These are phyloP conservation scores for Mechanitis messenoides DNA, from an alignment of 2,888 invertebrate genomes.

Conservation along the genomic window DNA sequence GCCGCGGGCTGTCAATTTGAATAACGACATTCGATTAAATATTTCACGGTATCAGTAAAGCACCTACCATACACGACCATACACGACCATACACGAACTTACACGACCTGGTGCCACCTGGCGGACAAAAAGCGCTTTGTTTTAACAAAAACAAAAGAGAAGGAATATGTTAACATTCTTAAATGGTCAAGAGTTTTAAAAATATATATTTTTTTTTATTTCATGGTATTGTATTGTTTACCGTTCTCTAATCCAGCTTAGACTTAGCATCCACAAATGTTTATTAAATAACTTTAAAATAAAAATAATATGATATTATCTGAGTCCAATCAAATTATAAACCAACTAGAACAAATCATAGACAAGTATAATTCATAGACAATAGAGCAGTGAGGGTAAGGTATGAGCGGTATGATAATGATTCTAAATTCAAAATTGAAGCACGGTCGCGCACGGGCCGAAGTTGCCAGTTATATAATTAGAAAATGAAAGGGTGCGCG, in stretches of 20 bases:
- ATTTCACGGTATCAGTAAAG: conserved; percentile 40
- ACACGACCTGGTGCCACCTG: conserved; percentile 32
- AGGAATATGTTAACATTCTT: too few relatives aligned
- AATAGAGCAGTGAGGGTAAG: conserved; percentile 1
- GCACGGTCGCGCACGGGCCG: conserved; percentile 71
- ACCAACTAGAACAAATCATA: neutral
- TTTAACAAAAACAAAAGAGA: too few relatives aligned
- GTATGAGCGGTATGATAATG: conserved; percentile 34
- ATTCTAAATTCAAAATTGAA: conserved; percentile 66
- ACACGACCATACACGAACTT: conserved; percentile 8
- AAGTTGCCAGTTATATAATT: conserved; percentile 73
- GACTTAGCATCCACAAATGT: too few relatives aligned
- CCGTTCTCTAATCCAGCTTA: too few relatives aligned
- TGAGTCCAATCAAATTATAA: neutral
- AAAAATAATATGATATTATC: too few relatives aligned
- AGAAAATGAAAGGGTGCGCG: conserved; percentile 75
- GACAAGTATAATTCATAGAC: neutral
- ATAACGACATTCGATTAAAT: conserved; percentile 49
- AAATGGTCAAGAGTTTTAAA: too few relatives aligned
- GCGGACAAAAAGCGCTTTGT: too few relatives aligned
- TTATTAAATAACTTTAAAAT: too few relatives aligned
- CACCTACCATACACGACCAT: conserved; percentile 32
- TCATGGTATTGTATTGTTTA: too few relatives aligned
- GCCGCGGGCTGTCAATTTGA: conserved; percentile 47
- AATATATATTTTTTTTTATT: too few relatives aligned